Base-by-base conservation (phyloP, 2,888 invertebrate species). In the Drosophila paramelanica region DNA sequence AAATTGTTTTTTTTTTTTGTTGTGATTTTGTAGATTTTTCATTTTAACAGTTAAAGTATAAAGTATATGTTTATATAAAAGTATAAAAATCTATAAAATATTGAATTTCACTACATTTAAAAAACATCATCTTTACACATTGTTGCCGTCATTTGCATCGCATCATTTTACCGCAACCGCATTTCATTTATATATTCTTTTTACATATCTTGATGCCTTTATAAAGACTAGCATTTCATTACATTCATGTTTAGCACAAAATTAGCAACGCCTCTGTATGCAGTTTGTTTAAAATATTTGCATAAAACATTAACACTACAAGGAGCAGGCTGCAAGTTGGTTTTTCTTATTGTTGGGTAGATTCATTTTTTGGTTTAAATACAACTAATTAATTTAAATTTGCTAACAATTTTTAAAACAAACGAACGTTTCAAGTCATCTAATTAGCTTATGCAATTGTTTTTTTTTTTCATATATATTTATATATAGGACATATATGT, bases 31-130 rank as follows among this genome's bases (percentile, higher is more conserved):
- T 66, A 49, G 62, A 67, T 67, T 74, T 71, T 55, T 36, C 5
- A 36, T 11, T 46, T 76, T 88, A 88, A 88, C 87, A 89, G 84
- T 88, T 79, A 86, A 88, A 88, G 88, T 88, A 88, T 81, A 83
- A 87, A 84, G 88, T 73, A 82, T 84, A 81, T 87, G 52, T 87
- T 77, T 87, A 87, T 83, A 83, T 83, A 89, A 88, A 88, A 89
- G 89, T 89, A 89, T 89, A 88, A 88, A 88, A 88, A 88, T 89
- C 81, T 88, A 88, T 89, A 88, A 89, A 85, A 88, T 88, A 89
- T 84, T 77, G 77, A 86, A 87, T 84, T 89, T 89, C 59, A 86
- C 89, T 88, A 88, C 89, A 75, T 81, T 86, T 86, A 79, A 85
- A 84, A 85, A 88, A 85, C 72, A 70, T 72, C 71, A 59, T 78